A percentile compares a stretch with the other conserved stretches of the same genome.
Evolutionary conservation across 2,113 vertebrate genomes (phyloP).

Genomic region (Nycticryphes semicollaris): DNA sequence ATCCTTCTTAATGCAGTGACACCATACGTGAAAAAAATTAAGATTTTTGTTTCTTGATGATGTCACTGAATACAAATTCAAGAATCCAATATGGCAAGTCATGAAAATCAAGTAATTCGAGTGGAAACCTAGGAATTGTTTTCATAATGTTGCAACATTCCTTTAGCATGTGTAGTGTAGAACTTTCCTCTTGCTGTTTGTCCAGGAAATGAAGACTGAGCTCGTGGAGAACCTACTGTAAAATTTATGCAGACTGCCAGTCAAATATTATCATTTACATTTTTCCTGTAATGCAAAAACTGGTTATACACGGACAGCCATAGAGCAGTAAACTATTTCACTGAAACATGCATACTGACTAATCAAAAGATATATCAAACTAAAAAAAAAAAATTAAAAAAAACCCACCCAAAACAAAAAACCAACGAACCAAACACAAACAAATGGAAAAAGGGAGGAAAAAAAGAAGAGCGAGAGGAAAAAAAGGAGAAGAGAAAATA

Average conservation of each 20-base stretch:
- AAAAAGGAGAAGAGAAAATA: neutral
- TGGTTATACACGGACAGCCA: neutral
- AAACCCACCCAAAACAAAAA: neutral
- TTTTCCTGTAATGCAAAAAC: neutral
- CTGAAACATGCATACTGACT: neutral
- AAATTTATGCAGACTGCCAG: neutral
- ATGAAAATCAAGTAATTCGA: conserved; percentile 30
- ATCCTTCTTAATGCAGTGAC: neutral
- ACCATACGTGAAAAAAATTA: neutral
- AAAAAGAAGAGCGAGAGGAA: neutral
- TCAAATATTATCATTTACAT: neutral
- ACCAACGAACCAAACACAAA: too few relatives aligned
- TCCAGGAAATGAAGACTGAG: neutral
- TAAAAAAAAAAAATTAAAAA: neutral
- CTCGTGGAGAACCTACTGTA: neutral
- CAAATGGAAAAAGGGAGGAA: too few relatives aligned
- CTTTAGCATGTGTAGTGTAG: neutral
- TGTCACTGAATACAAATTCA: conserved; percentile 21
- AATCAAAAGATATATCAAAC: too few relatives aligned
- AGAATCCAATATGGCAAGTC: neutral
- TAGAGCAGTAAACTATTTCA: neutral
- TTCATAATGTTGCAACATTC: neutral
- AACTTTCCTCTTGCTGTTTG: neutral
- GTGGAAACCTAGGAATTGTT: conserved; percentile 1
- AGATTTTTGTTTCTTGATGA: conserved; percentile 11